Conservation (phyloP, 2,888 invertebrate genomes). For the Aspidiotus destructor region DNA sequence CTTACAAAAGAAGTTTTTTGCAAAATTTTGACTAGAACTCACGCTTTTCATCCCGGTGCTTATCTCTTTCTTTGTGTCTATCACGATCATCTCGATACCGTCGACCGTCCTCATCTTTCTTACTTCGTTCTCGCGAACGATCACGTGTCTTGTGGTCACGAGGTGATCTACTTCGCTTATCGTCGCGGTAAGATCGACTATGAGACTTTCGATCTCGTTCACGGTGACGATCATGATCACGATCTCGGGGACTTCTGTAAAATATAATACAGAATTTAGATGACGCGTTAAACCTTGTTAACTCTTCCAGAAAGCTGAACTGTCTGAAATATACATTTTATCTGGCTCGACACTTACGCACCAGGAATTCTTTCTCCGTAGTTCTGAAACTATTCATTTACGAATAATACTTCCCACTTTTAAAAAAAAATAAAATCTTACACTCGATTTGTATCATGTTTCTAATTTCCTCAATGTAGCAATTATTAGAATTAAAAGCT, state of each 20-base stretch:
- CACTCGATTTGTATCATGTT: no score
- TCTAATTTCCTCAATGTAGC: no score
- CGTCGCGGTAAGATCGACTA: conserved; percentile 5
- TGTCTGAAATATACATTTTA: no score
- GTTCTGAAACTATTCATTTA: no score
- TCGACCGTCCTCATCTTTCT: not conserved
- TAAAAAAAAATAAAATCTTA: no score
- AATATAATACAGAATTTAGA: not conserved
- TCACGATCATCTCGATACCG: conserved; percentile 13
- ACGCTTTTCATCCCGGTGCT: conserved; percentile 11
- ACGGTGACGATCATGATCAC: conserved; percentile 17
- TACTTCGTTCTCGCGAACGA: conserved; percentile 4
- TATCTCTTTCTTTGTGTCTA: conserved; percentile 14
- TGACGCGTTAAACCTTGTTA: not conserved
- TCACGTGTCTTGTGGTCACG: conserved; percentile 14
- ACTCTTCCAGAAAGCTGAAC: not conserved
- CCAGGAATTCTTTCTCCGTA: no score
- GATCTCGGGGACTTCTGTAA: conserved; percentile 14
- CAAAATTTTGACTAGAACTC: not conserved
- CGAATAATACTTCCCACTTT: no score
- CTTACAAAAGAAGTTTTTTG: not conserved
- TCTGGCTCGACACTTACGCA: no score
- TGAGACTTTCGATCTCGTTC: conserved; percentile 13
- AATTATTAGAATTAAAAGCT: no score
- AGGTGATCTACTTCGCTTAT: conserved; percentile 11